Evolutionary conservation across 2,888 invertebrate genomes (phyloP).

Genomic region (Drosophila prolongata): DNA sequence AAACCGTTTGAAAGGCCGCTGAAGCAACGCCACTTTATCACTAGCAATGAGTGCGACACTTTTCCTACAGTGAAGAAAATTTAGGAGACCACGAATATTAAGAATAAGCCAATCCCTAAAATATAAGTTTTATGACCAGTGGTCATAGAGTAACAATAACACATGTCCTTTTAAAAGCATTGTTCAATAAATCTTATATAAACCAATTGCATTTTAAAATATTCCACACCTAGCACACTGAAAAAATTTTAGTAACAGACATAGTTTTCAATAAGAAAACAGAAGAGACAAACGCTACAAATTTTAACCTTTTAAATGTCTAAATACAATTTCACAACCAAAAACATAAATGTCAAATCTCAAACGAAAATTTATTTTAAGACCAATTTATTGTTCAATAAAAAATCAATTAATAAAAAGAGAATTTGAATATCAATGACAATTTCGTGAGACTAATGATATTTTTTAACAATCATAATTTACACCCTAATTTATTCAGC

Average conservation of each 20-base stretch:
- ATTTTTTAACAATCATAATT: not conserved
- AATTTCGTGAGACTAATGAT: not conserved
- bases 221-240: no score
- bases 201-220: no score
- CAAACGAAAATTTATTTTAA: not conserved
- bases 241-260: no score
- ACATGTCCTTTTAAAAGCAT: no score
- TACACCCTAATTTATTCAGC: not conserved
- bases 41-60: slow-evolving; percentile 50
- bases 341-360: no score
- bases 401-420: slow-evolving; percentile 6
- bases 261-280: no score
- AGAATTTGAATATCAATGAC: not conserved
- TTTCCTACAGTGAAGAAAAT: slow-evolving; percentile 21
- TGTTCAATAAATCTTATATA: no score
- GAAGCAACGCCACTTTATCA: slow-evolving; percentile 55
- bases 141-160: no score
- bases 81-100: no score
- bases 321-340: not conserved
- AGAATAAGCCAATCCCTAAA: not conserved
- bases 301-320: no score
- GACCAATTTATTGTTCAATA: not conserved
- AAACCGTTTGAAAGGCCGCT: slow-evolving; percentile 37
- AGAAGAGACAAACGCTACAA: no score
- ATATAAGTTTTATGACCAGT: not conserved